Evolutionary conservation across 2,888 invertebrate species (phyloP), one percentile per base, ranked within the genome.

Genomic region (Aquatica leii): DNA sequence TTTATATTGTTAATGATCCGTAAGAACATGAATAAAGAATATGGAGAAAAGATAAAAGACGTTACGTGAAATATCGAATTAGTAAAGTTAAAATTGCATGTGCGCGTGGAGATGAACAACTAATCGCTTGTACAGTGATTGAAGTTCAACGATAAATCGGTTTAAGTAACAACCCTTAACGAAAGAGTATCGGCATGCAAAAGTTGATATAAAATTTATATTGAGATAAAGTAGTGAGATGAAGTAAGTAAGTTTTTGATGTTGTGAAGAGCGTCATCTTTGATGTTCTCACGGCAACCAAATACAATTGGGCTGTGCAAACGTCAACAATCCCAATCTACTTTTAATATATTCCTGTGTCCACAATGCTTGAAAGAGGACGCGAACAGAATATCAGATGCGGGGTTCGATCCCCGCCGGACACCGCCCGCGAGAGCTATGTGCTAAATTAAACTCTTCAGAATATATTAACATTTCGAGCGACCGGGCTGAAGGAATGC

Each of bases 401-500:
- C 60, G 77, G 67, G 68, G 68, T 68, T 66, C 66, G 71, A 69
- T 68, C 69, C 68, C 65, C 68, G 62, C 65, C 71, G 70, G 71
- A 70, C 72, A 69, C 76, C 75, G 75, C 76, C 77, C 76, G 72
- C 74, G 73, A 70, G 74, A 77, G 81, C 80, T 81, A 81, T 81
- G 81, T 80, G 81, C 80, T 81, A 81, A 81, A 81, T 81, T 81
- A 81, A 81, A 81, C 80, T 81, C 80, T 78, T 79, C 79, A 75
- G 80, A 81, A 81, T 81, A 81, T 81, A 81, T 81, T 81, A 81
- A 81, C 80, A 80, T 81, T 80, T 77, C 77, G 77, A 79, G 75
- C 76, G 76, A 74, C 74, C 76, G 74, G 73, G 73, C 71, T 73
- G 67, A 71, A 66, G 70, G 73, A 74, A 74, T 73, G 73, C 71